These are phyloP conservation scores for Sisyra terminalis DNA, from an alignment of 2,888 invertebrate genomes.

Conservation along the genomic window DNA sequence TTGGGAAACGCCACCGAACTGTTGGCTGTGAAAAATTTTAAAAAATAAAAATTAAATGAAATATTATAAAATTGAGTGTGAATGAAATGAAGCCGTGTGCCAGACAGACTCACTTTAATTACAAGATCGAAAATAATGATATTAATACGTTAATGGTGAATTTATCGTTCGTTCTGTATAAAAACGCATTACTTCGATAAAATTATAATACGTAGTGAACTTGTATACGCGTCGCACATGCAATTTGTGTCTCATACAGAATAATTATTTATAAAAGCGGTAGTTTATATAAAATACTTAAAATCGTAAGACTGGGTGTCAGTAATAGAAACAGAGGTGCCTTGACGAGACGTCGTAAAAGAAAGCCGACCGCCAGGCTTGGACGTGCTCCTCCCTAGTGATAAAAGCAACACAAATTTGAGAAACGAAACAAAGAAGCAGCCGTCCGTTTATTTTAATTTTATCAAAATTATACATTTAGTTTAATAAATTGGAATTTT, in stretches of 20 bases:
- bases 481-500: too few species aligned
- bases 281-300: constrained; percentile 1
- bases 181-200: too few species aligned
- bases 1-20: constrained; percentile 22
- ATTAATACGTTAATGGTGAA: too few species aligned
- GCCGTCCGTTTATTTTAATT: constrained; percentile 21
- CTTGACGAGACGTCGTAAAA: constrained; percentile 13
- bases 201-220: too few species aligned
- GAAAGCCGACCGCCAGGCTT: background rate
- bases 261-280: background rate
- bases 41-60: background rate
- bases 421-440: constrained; percentile 16
- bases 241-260: too few species aligned
- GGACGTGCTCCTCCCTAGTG: constrained; percentile 5
- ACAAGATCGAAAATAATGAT: too few species aligned
- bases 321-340: constrained; percentile 22
- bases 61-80: too few species aligned
- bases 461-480: background rate
- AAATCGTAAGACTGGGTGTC: constrained; percentile 9
- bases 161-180: too few species aligned
- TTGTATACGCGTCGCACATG: too few species aligned
- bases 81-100: too few species aligned
- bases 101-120: too few species aligned
- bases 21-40: constrained; percentile 27
- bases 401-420: constrained; percentile 10